Conservation (phyloP, 30 jellyfish, hydroid and myxozoan genomes). For the Phacellophora camtschatica region DNA sequence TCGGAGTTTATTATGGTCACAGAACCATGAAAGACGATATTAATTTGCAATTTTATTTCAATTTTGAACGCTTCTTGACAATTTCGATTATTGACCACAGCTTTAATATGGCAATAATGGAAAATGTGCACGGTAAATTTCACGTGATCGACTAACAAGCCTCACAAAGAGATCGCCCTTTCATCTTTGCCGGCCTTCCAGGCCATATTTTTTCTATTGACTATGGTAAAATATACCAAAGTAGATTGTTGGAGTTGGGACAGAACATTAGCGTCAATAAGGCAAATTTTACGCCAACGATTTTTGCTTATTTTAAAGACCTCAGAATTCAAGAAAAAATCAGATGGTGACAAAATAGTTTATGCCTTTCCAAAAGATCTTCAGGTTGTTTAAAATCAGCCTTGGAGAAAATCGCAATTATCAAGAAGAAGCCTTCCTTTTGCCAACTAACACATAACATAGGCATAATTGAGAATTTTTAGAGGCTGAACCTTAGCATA, state of each 20-base stretch:
- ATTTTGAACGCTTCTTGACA: too few relatives aligned
- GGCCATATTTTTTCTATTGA: slow-evolving; percentile 47
- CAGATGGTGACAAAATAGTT: slow-evolving; percentile 6
- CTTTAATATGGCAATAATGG: neutral
- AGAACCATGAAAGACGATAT: neutral
- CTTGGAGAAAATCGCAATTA: slow-evolving; percentile 33
- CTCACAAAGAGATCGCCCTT: slow-evolving; percentile 36
- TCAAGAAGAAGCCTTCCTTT: slow-evolving; percentile 36
- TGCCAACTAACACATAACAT: slow-evolving; percentile 26
- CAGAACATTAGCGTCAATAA: too few relatives aligned
- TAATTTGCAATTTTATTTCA: too few relatives aligned
- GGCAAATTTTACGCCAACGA: slow-evolving; percentile 4
- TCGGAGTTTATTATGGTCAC: neutral
- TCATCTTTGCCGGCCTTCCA: slow-evolving; percentile 50
- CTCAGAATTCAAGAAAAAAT: slow-evolving; percentile 28
- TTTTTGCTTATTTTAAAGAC: slow-evolving; percentile 1
- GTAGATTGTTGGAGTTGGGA: too few relatives aligned
- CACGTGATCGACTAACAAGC: slow-evolving; percentile 8
- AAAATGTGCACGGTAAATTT: slow-evolving; percentile 34
- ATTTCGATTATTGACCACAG: neutral
- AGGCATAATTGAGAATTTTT: slow-evolving; percentile 9
- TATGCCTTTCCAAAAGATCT: slow-evolving; percentile 38
- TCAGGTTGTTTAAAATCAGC: slow-evolving; percentile 13
- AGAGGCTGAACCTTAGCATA: slow-evolving; percentile 11
- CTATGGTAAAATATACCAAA: neutral